These are phyloP conservation scores for Drosophila truncata DNA, from an alignment of 1,140 invertebrate genomes.

Conservation along the genomic window DNA sequence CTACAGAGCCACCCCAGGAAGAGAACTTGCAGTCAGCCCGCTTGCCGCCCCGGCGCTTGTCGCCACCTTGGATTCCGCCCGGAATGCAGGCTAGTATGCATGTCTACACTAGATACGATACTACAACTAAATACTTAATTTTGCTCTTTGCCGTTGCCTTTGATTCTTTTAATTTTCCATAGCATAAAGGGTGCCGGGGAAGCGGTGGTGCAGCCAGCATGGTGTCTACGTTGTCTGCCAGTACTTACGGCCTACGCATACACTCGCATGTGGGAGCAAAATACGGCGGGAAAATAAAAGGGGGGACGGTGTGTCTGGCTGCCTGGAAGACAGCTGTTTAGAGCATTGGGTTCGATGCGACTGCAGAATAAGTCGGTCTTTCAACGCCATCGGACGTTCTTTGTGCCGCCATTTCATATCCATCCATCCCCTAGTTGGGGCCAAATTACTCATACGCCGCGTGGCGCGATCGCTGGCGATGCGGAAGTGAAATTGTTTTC, in stretches of 20 bases:
- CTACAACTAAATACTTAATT: conserved; percentile 82
- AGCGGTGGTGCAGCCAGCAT: conserved; percentile 28
- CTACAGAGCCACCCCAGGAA: conserved; percentile 43
- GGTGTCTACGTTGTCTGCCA: conserved; percentile 62
- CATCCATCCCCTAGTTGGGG: conserved; percentile 10
- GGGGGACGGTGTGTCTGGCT: conserved; percentile 28
- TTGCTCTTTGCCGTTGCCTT: conserved; percentile 78
- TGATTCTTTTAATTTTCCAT: conserved; percentile 83
- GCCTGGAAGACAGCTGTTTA: conserved; percentile 80
- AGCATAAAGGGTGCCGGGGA: conserved; percentile 12
- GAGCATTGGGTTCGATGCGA: conserved; percentile 55
- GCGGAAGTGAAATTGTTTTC: conserved; percentile 60
- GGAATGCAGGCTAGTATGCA: conserved; percentile 70
- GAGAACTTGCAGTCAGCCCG: conserved; percentile 19
- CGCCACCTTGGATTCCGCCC: conserved; percentile 26
- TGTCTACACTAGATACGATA: conserved; percentile 69
- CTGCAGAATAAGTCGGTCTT: conserved; percentile 79
- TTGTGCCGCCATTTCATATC: conserved; percentile 6
- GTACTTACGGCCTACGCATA: conserved; percentile 75
- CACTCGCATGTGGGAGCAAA: conserved; percentile 22
- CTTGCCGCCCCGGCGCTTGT: conserved; percentile 1
- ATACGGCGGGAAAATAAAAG: conserved; percentile 2
- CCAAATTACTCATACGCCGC: conserved; percentile 70
- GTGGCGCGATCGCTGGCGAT: conserved; percentile 64
- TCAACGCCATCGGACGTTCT: conserved; percentile 64